Evolutionary conservation across 2,888 invertebrate species (phyloP), one percentile per base, ranked within the genome.

Genomic region (Catocala fraxini): DNA sequence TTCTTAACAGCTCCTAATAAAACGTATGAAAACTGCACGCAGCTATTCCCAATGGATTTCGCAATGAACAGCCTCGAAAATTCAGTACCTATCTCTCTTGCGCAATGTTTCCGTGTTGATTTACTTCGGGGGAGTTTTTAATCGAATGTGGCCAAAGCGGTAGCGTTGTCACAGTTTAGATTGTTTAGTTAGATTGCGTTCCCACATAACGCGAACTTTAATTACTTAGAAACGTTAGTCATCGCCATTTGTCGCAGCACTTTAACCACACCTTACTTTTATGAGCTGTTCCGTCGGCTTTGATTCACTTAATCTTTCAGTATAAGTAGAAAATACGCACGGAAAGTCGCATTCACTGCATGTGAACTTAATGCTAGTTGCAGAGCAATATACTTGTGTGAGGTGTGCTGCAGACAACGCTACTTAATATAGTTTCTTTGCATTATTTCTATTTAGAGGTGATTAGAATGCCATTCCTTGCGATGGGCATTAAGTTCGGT

Each of bases 171-270:
- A 79, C 78, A 78, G 80, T 81, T 77, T 75, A 84, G 83, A 83
- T 84, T 79, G 79, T 75, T 75, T 68, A 61, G 75, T 71, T 71
- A 77, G 83, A 82, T 83, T 78, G 78, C 65, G 66, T 68, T 69
- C 63, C 59, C 51, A 65, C 67, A 56, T 67, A 58, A 63, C 70
- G 65, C 59, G 63, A 79, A 81, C 77, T 88, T 88, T 87, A 87
- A 88, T 88, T 85, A 87, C 80, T 82, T 77, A 77, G 80, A 80
- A 81, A 73, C 65, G 71, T 73, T 77, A 71, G 70, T 79, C 81
- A 79, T 73, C 67, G 65, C 71, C 56, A 65, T 74, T 72, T 68
- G 67, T 65, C 65, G 58, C 63, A 51, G 59, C 60, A 67, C 65
- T 71, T 59, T 25, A 25, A 56, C 62, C 79, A 58, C 79, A 68